Evolutionary conservation across 2,888 invertebrate genomes (phyloP).

Genomic region (Drosophila neotestacea): DNA sequence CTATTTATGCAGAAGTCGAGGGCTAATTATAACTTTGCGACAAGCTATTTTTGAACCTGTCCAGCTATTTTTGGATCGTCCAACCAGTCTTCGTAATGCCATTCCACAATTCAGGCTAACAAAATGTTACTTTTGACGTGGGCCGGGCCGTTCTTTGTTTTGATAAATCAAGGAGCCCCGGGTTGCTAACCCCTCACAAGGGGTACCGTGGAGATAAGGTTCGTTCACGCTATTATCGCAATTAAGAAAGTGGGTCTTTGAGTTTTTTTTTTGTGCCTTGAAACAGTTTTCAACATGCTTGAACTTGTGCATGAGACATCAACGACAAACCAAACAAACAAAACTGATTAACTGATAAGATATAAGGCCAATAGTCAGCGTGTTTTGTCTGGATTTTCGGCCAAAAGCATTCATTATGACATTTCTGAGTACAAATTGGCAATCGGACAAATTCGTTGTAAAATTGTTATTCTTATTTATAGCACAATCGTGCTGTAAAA

Average conservation of each 20-base stretch:
- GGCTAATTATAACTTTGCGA: conserved; percentile 44
- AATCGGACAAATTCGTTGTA: conserved; percentile 16
- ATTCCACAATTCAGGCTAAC: neutral
- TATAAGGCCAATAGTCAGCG: conserved; percentile 8
- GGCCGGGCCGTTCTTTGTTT: conserved; percentile 10
- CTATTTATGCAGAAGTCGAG: conserved; percentile 41
- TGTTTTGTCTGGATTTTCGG: conserved; percentile 20
- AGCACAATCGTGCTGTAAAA: conserved; percentile 34
- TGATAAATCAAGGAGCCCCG: conserved; percentile 8
- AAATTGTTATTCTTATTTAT: conserved; percentile 18
- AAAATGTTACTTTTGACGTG: conserved; percentile 5
- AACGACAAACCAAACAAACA: conserved; percentile 19
- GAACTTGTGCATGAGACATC: conserved; percentile 39
- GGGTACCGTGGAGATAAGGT: conserved; percentile 30
- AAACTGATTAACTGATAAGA: conserved; percentile 41
- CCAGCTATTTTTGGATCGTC: conserved; percentile 40
- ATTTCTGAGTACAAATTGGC: conserved; percentile 20
- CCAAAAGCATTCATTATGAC: conserved; percentile 35
- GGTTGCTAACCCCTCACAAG: conserved; percentile 37
- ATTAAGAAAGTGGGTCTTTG: conserved; percentile 46
- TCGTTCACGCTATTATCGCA: conserved; percentile 22
- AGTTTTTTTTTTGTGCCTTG: conserved; percentile 32
- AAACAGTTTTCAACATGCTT: conserved; percentile 27
- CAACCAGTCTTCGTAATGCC: neutral
- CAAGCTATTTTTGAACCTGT: conserved; percentile 45